A percentile compares a stretch with the other conserved stretches of the same genome.
These are phyloP conservation scores for Labia minor DNA, from an alignment of 2,888 invertebrate species.

Conservation along the genomic window DNA sequence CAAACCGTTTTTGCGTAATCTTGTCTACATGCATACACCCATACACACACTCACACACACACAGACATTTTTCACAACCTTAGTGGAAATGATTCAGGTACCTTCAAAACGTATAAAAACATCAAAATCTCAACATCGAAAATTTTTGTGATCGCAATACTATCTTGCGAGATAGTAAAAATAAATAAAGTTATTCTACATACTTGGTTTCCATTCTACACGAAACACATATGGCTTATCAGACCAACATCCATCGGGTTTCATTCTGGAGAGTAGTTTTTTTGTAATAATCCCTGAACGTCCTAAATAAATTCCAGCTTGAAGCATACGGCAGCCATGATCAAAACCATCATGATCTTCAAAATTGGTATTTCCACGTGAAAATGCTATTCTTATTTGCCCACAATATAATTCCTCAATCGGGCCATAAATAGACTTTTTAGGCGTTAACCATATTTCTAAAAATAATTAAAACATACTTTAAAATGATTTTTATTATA, in stretches of 20 bases:
- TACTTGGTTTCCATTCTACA: slow-evolving; percentile 56
- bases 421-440: slow-evolving; percentile 30
- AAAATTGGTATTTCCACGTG: slow-evolving; percentile 48
- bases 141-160: too few relatives aligned
- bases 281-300: neutral
- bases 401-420: slow-evolving; percentile 45
- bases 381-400: slow-evolving; percentile 58
- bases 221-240: slow-evolving; percentile 55
- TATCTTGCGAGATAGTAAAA: too few relatives aligned
- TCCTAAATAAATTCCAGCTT: slow-evolving; percentile 21
- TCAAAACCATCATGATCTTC: slow-evolving; percentile 13
- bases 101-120: too few relatives aligned
- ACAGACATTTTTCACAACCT: too few relatives aligned
- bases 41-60: too few relatives aligned
- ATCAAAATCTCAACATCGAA: too few relatives aligned
- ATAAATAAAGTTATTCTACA: too few relatives aligned
- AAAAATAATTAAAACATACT: slow-evolving; percentile 20
- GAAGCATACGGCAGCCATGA: slow-evolving; percentile 19
- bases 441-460: slow-evolving; percentile 38
- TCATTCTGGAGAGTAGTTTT: slow-evolving; percentile 8
- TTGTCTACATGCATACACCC: too few relatives aligned
- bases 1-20: too few relatives aligned
- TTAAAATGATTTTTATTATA: neutral
- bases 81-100: too few relatives aligned
- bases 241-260: slow-evolving; percentile 34